Percentiles rank a stretch among this genome's conserved stretches.
phyloP scores from a whole-genome alignment of 2,888 invertebrate species.

The Ormyrus nitidulus region DNA sequence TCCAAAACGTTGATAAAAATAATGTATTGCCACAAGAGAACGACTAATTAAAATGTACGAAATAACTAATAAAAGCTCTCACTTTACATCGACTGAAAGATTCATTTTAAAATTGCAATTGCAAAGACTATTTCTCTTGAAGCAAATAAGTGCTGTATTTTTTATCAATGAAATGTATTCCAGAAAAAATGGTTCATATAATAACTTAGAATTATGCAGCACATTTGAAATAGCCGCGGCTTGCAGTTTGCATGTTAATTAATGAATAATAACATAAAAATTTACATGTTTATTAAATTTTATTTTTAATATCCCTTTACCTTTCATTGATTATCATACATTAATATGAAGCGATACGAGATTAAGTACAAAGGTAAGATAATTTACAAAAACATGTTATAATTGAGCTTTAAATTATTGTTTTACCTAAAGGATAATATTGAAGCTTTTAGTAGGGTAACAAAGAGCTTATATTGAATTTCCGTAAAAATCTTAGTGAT shows the following conservation, averaged over 20 bases:
- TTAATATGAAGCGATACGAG: too few species aligned
- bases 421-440: too few species aligned
- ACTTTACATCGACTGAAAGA: not conserved
- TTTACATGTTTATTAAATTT: not conserved
- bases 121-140: not conserved
- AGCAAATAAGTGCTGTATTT: slow-evolving; percentile 26
- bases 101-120: not conserved
- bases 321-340: too few species aligned
- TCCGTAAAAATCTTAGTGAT: too few species aligned
- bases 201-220: slow-evolving; percentile 7
- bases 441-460: too few species aligned
- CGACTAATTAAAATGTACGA: not conserved
- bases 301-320: not conserved
- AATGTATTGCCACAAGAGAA: slow-evolving; percentile 15
- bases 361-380: too few species aligned
- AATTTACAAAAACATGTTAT: too few species aligned
- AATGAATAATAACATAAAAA: too few species aligned
- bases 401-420: too few species aligned
- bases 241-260: too few species aligned
- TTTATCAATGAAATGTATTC: slow-evolving; percentile 9
- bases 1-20: not conserved
- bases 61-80: not conserved
- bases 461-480: too few species aligned
- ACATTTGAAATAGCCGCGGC: too few species aligned
- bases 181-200: not conserved